Percentiles rank a stretch among this genome's conserved stretches.
Evolutionary conservation across 2,888 invertebrate genomes (phyloP).

Genomic region (Tuta absoluta): DNA sequence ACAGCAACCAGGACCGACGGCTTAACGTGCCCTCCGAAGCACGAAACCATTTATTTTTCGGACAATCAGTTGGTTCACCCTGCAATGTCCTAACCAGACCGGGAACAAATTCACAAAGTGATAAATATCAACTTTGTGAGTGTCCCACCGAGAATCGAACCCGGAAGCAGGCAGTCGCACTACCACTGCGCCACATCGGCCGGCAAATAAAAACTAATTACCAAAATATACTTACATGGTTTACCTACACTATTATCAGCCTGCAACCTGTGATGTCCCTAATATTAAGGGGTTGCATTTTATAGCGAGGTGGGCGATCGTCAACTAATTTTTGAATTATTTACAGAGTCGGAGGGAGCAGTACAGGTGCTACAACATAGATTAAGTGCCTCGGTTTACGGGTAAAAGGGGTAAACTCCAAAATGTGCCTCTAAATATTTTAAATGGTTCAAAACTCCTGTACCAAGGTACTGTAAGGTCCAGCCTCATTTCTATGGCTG

Average conservation of each 20-base stretch:
- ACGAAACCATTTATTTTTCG: no score
- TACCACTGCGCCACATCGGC: no score
- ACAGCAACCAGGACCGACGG: no score
- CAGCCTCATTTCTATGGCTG: no score
- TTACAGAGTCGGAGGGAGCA: neutral
- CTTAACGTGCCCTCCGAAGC: no score
- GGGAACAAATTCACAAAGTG: no score
- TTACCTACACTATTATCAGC: neutral
- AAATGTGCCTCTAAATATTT: neutral
- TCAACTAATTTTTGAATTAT: conserved; percentile 17
- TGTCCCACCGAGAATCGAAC: no score
- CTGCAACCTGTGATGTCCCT: neutral
- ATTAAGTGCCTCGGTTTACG: neutral
- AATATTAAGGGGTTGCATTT: conserved; percentile 4
- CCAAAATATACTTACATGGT: neutral
- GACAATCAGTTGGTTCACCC: no score
- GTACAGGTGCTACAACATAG: conserved; percentile 6
- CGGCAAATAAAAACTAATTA: neutral
- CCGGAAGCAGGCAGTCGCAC: no score
- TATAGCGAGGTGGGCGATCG: neutral
- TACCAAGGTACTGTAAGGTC: no score
- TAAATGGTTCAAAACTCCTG: neutral
- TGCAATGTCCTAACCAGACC: no score
- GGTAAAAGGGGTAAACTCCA: neutral
- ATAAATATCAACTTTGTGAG: no score